Percentiles rank a stretch among this genome's conserved stretches.
Evolutionary conservation across 2,888 invertebrate species (phyloP).

Genomic region (Synanthedon formicaeformis): DNA sequence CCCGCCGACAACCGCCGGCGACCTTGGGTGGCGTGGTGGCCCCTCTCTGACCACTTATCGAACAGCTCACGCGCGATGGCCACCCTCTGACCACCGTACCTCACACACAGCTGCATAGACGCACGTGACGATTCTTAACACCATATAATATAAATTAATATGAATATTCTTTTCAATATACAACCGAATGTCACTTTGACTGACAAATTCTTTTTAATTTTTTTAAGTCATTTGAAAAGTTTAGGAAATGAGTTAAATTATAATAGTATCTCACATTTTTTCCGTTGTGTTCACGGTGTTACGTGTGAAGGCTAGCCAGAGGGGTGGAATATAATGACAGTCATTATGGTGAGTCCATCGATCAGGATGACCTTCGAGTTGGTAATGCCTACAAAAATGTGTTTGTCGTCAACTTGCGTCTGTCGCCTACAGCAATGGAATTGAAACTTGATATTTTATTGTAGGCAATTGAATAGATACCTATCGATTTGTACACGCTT

Average conservation of each 20-base stretch:
- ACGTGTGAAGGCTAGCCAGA: not conserved
- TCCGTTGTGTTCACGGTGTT: too few species aligned
- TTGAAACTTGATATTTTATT: not conserved
- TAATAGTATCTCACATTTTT: too few species aligned
- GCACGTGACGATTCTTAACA: not conserved
- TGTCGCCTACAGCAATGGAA: constrained; percentile 2
- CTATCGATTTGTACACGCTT: not conserved
- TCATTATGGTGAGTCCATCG: constrained; percentile 14
- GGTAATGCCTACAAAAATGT: not conserved
- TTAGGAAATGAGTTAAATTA: not conserved
- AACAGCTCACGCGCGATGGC: constrained; percentile 20
- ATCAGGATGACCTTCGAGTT: constrained; percentile 15
- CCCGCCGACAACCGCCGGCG: constrained; percentile 41
- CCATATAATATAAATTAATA: too few species aligned
- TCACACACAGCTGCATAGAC: not conserved
- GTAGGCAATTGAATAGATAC: not conserved
- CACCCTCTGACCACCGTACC: not conserved
- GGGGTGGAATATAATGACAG: constrained; percentile 12
- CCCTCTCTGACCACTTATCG: constrained; percentile 20
- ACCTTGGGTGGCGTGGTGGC: constrained; percentile 36
- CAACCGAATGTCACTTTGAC: too few species aligned
- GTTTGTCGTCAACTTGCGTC: constrained; percentile 4
- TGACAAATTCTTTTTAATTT: not conserved
- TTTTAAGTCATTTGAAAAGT: not conserved
- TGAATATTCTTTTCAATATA: too few species aligned